phyloP scores from a whole-genome alignment of 2,888 invertebrate genomes.

The Aleiodes alternator region DNA sequence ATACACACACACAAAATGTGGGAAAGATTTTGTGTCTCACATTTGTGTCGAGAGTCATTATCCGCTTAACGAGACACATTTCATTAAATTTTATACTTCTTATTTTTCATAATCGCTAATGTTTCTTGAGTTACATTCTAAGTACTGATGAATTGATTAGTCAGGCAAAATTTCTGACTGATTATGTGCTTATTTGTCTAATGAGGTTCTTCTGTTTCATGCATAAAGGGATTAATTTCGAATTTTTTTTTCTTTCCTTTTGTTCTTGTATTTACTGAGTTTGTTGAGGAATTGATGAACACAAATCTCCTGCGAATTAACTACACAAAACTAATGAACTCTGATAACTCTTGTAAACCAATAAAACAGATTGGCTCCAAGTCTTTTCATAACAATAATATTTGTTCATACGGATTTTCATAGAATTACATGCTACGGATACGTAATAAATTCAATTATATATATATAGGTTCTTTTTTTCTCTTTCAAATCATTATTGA shows the following conservation, averaged over 20 bases:
- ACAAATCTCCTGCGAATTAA: background rate
- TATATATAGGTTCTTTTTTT: background rate
- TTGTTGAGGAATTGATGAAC: too few species aligned
- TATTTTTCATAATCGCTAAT: conserved; percentile 42
- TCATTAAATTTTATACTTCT: conserved; percentile 34
- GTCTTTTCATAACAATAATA: background rate
- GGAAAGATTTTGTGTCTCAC: conserved; percentile 35
- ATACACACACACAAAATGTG: background rate
- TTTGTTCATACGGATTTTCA: conserved; percentile 16
- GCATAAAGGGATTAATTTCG: conserved; percentile 1
- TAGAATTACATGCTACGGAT: conserved; percentile 6
- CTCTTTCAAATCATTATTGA: background rate
- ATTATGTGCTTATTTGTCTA: conserved; percentile 12
- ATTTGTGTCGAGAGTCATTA: conserved; percentile 44
- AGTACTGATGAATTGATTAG: conserved; percentile 28
- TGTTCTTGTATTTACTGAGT: too few species aligned
- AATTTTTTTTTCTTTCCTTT: too few species aligned
- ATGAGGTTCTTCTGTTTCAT: background rate
- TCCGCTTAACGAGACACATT: conserved; percentile 41
- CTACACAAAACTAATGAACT: conserved; percentile 18
- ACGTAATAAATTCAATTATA: conserved; percentile 19
- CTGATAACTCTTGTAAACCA: conserved; percentile 18
- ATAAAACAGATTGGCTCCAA: background rate
- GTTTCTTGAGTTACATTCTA: conserved; percentile 42
- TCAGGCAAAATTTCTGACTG: conserved; percentile 10